Evolutionary conservation across 2,113 vertebrate species (phyloP).

Genomic region (Sinosuthora webbiana): DNA sequence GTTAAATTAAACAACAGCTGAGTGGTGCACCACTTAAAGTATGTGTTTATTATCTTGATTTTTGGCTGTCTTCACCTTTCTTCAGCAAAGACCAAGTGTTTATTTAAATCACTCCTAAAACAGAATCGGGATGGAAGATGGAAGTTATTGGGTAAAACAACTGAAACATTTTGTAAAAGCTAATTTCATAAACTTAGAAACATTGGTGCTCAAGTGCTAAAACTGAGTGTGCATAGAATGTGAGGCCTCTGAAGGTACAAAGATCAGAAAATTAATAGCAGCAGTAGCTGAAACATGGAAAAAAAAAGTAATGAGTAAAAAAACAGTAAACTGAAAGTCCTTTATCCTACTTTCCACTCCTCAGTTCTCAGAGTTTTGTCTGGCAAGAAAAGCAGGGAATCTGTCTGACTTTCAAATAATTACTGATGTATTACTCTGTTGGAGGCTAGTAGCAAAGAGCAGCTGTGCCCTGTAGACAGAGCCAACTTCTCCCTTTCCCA

Average conservation of each 20-base stretch:
- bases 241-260: background rate
- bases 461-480: conserved; percentile 24
- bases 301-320: conserved; percentile 18
- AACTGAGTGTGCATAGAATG: background rate
- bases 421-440: conserved; percentile 54
- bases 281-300: conserved; percentile 40
- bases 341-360: conserved; percentile 48
- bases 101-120: background rate
- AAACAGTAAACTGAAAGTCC: conserved; percentile 49
- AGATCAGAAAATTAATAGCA: background rate
- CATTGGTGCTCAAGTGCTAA: background rate
- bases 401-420: conserved; percentile 57
- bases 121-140: background rate
- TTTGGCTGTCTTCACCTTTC: background rate
- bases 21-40: background rate
- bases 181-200: background rate
- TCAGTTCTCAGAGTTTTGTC: conserved; percentile 56
- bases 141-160: background rate
- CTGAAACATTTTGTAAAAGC: background rate
- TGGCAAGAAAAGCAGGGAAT: conserved; percentile 58
- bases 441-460: conserved; percentile 35
- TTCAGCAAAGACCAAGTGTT: background rate
- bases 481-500: conserved; percentile 21
- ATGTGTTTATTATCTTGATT: background rate
- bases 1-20: background rate